Percentiles rank a stretch among this genome's conserved stretches.
phyloP scores from a whole-genome alignment of 2,888 invertebrate genomes.

The Rotaria socialis region DNA sequence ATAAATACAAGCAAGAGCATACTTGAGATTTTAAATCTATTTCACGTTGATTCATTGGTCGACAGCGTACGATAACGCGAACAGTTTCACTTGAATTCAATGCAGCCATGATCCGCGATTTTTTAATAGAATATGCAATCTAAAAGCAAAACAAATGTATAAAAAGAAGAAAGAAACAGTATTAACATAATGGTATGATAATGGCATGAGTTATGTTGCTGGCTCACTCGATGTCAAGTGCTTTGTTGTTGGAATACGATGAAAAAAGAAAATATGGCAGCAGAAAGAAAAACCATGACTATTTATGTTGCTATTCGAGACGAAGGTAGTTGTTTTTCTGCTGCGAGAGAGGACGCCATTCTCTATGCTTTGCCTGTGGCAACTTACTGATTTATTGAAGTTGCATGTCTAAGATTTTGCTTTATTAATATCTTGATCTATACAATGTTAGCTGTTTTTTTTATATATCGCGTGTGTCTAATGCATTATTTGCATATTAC shows the following conservation, averaged over 20 bases:
- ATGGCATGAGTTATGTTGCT: background rate
- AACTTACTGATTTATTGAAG: too few species aligned
- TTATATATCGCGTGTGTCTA: too few species aligned
- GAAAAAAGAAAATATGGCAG: too few species aligned
- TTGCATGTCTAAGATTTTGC: too few species aligned
- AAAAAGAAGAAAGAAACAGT: background rate
- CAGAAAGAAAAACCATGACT: background rate
- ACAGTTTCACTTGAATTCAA: conserved; percentile 65
- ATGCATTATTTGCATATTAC: too few species aligned
- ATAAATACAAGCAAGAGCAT: background rate
- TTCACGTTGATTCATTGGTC: conserved; percentile 77
- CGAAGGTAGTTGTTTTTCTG: background rate
- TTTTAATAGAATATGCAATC: background rate
- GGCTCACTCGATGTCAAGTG: background rate
- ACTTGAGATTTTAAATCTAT: conserved; percentile 67
- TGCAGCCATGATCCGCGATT: background rate
- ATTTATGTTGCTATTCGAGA: background rate
- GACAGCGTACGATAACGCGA: conserved; percentile 77
- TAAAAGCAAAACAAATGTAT: background rate
- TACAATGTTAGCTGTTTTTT: too few species aligned
- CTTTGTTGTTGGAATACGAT: background rate
- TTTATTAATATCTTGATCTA: too few species aligned
- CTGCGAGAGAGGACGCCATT: background rate
- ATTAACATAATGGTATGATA: background rate
- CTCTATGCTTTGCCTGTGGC: too few species aligned